Evolutionary conservation across 2,888 invertebrate genomes (phyloP).

Genomic region (Gortyna flavago): DNA sequence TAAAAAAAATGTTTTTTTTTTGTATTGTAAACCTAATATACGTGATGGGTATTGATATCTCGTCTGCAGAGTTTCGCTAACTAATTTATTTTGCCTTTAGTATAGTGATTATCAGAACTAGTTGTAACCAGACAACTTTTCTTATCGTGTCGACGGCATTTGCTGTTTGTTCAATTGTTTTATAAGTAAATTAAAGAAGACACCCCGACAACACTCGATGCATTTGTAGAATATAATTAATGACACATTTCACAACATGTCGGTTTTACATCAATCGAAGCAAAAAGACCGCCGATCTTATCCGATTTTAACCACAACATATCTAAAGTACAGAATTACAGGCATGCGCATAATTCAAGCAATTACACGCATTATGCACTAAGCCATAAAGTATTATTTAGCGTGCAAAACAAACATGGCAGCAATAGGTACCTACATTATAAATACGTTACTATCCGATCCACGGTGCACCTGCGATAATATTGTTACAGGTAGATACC

Average conservation of each 20-base stretch:
- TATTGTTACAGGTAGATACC: slow-evolving; percentile 14
- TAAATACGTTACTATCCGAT: no score
- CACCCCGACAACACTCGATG: neutral
- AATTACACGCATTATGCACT: slow-evolving; percentile 10
- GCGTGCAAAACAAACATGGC: slow-evolving; percentile 2
- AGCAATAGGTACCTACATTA: slow-evolving; percentile 12
- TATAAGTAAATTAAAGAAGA: neutral
- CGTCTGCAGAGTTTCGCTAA: neutral
- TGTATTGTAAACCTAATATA: neutral
- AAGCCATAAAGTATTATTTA: slow-evolving; percentile 2
- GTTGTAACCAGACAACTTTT: neutral
- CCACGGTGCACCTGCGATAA: slow-evolving; percentile 30
- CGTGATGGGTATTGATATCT: no score
- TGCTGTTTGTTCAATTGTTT: neutral
- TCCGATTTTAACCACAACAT: slow-evolving; percentile 8
- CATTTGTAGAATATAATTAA: no score
- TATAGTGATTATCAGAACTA: neutral
- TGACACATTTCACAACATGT: neutral
- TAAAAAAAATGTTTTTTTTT: neutral
- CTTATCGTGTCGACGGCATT: neutral
- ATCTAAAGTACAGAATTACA: neutral
- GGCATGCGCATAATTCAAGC: slow-evolving; percentile 14
- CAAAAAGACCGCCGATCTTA: no score
- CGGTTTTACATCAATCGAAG: neutral
- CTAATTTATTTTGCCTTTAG: neutral